Conservation (phyloP, 2,888 invertebrate genomes). For the Metallyticus violacea region DNA sequence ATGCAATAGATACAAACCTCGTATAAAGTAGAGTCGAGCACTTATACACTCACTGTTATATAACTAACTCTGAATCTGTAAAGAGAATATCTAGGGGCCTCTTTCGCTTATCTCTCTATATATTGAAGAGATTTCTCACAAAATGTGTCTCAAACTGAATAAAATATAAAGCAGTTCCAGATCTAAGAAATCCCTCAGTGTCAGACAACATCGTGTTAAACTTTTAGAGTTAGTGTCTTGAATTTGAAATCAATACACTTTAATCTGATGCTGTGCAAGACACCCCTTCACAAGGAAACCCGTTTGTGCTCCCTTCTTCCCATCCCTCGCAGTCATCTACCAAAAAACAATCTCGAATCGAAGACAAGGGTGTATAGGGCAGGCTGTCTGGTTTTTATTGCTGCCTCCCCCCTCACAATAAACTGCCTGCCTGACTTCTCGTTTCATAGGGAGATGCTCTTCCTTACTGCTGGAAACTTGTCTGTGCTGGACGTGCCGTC, state of each 20-base stretch:
- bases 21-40: too few relatives aligned
- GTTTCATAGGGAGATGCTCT: background rate
- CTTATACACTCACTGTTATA: too few relatives aligned
- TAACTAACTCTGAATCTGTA: too few relatives aligned
- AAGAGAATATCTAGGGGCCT: too few relatives aligned
- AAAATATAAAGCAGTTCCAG: too few relatives aligned
- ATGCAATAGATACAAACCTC: too few relatives aligned
- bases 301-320: background rate
- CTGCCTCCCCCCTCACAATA: conserved; percentile 6
- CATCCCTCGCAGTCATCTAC: background rate
- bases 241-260: conserved; percentile 1
- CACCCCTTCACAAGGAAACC: background rate
- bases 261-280: background rate
- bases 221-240: background rate
- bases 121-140: too few relatives aligned
- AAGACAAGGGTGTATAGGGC: background rate
- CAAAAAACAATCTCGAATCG: conserved; percentile 13
- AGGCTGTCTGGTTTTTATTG: conserved; percentile 13
- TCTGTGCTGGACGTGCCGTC: background rate
- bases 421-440: background rate
- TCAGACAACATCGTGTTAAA: too few relatives aligned
- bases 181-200: background rate
- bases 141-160: too few relatives aligned
- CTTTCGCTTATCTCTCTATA: too few relatives aligned
- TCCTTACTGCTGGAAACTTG: background rate